These are phyloP conservation scores for Hydrochoerus hydrochaeris DNA, from an alignment of 2,113 vertebrate species.

Conservation along the genomic window DNA sequence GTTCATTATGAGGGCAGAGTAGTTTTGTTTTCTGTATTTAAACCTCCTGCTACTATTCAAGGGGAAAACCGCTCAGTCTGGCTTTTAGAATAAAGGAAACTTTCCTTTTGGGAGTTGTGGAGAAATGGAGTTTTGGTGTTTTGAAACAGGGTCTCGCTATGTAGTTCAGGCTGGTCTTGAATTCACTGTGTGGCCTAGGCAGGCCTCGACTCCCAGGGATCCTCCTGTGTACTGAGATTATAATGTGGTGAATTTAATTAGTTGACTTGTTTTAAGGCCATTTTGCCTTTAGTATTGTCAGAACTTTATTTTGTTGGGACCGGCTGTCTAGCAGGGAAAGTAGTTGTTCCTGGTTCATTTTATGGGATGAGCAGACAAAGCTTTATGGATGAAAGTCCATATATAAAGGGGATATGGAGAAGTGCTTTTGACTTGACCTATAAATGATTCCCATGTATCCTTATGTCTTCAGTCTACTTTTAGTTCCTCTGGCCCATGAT, in stretches of 20 bases:
- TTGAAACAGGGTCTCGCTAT: background rate
- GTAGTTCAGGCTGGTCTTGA: background rate
- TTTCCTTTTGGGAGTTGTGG: constrained; percentile 48
- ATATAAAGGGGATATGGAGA: background rate
- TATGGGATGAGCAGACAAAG: background rate
- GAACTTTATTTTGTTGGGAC: constrained; percentile 36
- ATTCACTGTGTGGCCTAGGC: background rate
- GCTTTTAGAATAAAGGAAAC: constrained; percentile 37
- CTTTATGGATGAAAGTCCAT: constrained; percentile 46
- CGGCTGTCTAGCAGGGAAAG: background rate
- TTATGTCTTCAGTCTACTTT: background rate
- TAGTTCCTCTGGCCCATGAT: constrained; percentile 2
- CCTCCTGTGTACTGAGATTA: background rate
- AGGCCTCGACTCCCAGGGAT: background rate
- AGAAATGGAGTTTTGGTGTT: background rate
- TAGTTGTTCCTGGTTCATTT: constrained; percentile 46
- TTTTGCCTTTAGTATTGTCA: constrained; percentile 25
- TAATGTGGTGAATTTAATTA: background rate
- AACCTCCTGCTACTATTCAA: background rate
- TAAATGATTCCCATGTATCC: background rate
- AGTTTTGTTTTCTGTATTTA: background rate
- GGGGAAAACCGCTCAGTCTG: constrained; percentile 1
- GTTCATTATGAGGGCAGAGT: background rate
- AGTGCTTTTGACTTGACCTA: background rate
- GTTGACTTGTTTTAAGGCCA: background rate